Evolutionary conservation across 2,113 vertebrate genomes (phyloP).

Genomic region (Hylia prasina): DNA sequence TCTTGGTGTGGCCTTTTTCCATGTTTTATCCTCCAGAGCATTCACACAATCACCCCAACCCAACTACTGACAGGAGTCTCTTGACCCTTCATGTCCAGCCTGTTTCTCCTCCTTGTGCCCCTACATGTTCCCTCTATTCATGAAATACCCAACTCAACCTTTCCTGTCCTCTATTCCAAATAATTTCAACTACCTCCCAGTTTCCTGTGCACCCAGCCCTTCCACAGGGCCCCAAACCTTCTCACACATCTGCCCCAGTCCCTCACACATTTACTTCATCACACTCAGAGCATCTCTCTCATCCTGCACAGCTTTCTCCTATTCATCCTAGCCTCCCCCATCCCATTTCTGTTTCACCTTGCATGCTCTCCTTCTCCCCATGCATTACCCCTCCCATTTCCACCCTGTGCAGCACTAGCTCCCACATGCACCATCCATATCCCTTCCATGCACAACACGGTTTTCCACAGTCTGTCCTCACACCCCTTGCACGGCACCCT

Average conservation of each 20-base stretch:
- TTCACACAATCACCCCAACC: background rate
- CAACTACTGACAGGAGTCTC: background rate
- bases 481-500: background rate
- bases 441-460: background rate
- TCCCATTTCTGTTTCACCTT: background rate
- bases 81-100: background rate
- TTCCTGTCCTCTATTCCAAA: background rate
- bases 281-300: background rate
- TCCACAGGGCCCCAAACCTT: background rate
- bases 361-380: background rate
- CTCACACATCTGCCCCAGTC: background rate
- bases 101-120: background rate
- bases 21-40: background rate
- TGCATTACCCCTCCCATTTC: background rate
- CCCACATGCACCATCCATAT: background rate
- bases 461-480: too few relatives aligned
- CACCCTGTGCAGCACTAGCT: background rate
- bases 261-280: background rate
- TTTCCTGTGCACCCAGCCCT: background rate
- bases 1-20: background rate
- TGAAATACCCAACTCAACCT: background rate
- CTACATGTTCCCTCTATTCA: background rate
- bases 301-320: background rate
- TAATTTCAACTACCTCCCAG: background rate
- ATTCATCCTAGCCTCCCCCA: background rate